A percentile compares a stretch with the other conserved stretches of the same genome.
Evolutionary conservation across 1,140 invertebrate genomes (phyloP).

Genomic region (Caerostris extrusa): DNA sequence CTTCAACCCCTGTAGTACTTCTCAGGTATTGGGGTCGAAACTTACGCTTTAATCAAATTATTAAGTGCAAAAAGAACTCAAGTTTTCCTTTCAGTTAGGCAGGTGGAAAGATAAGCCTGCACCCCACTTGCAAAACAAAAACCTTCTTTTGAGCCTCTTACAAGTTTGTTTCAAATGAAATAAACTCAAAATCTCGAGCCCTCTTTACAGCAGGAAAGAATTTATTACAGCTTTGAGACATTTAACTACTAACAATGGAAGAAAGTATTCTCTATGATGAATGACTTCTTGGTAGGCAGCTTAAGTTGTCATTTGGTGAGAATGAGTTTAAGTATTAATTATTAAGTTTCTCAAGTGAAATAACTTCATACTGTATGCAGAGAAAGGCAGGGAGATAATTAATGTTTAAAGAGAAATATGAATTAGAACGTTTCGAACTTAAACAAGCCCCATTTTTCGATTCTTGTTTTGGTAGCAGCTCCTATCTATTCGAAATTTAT

Average conservation of each 20-base stretch:
- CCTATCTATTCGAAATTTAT: not conserved
- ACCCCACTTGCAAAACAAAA: not conserved
- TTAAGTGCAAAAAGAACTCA: not conserved
- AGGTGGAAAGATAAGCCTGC: constrained; percentile 25
- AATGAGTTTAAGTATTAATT: constrained; percentile 44
- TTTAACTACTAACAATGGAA: constrained; percentile 25
- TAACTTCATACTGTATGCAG: not conserved
- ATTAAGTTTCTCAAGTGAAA: constrained; percentile 18
- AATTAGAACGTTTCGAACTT: constrained; percentile 10
- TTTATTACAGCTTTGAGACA: constrained; percentile 31
- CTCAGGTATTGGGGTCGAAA: constrained; percentile 17
- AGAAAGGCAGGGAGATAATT: not conserved
- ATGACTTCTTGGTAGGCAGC: constrained; percentile 39
- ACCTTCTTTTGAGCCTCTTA: not conserved
- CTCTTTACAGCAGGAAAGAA: constrained; percentile 7
- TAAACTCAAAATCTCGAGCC: constrained; percentile 40
- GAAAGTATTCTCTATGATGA: constrained; percentile 25
- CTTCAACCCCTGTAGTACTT: not conserved
- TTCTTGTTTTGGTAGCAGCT: not conserved
- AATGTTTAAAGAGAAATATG: constrained; percentile 17
- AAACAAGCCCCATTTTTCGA: constrained; percentile 12
- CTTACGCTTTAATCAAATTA: constrained; percentile 33
- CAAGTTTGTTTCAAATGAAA: constrained; percentile 47
- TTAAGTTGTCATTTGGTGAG: constrained; percentile 32
- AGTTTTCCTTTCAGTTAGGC: constrained; percentile 37